These are phyloP conservation scores for Setipinna tenuifilis DNA, from an alignment of 2,797 vertebrate genomes.

Conservation along the genomic window DNA sequence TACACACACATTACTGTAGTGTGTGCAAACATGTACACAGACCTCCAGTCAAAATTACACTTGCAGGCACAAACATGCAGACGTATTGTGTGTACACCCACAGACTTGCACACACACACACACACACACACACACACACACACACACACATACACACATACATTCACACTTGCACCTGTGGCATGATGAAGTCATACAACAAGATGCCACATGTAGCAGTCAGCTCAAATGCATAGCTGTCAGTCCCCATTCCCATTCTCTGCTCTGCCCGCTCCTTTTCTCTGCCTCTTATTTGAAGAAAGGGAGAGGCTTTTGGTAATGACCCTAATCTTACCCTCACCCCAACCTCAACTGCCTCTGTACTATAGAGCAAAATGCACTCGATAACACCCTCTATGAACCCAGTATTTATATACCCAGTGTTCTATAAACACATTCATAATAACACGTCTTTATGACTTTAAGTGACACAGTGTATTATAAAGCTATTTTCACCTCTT, in stretches of 20 bases:
- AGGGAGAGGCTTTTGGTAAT: slow-evolving; percentile 6
- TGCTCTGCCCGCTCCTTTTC: slow-evolving; percentile 44
- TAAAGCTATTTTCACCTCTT: too few relatives aligned
- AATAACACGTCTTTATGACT: too few relatives aligned
- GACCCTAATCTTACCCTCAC: not conserved
- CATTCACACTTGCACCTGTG: slow-evolving; percentile 44
- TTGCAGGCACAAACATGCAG: not conserved
- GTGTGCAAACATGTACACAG: not conserved
- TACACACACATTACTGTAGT: too few relatives aligned
- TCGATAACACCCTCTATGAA: not conserved
- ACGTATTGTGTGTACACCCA: not conserved
- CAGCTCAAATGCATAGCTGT: slow-evolving; percentile 38
- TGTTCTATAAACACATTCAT: too few relatives aligned
- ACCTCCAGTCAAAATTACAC: not conserved
- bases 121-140: not conserved
- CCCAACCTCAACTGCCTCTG: not conserved
- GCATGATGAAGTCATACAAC: slow-evolving; percentile 65
- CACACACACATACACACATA: not conserved
- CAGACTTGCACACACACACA: not conserved
- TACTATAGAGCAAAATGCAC: not conserved
- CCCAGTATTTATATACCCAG: too few relatives aligned
- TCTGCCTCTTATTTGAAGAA: slow-evolving; percentile 41
- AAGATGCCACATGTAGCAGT: slow-evolving; percentile 61
- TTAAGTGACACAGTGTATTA: too few relatives aligned
- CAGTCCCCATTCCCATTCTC: slow-evolving; percentile 26